phyloP scores from a whole-genome alignment of 2,888 invertebrate species.

The Ormyrus pomaceus region DNA sequence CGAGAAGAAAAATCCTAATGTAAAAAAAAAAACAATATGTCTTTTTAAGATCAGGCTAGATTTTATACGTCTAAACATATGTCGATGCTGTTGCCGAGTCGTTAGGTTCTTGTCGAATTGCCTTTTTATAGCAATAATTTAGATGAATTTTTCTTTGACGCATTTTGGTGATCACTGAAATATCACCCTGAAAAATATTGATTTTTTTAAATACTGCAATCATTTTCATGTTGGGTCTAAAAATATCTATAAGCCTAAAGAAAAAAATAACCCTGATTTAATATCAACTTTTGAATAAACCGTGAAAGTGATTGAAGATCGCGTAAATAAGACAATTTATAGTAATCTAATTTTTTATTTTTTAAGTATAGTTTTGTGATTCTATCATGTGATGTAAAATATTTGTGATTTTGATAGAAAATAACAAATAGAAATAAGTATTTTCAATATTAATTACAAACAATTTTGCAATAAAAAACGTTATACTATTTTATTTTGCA shows the following conservation, averaged over 20 bases:
- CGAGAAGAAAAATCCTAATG: slow-evolving; percentile 44
- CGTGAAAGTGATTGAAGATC: not conserved
- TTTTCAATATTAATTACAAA: no score
- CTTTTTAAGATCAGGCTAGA: slow-evolving; percentile 41
- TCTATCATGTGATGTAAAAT: not conserved
- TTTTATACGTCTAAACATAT: slow-evolving; percentile 49
- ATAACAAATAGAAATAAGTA: no score
- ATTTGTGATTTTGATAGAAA: not conserved
- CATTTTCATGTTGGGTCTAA: slow-evolving; percentile 41
- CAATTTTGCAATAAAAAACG: no score
- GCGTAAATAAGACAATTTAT: slow-evolving; percentile 10
- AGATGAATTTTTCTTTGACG: slow-evolving; percentile 37
- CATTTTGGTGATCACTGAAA: slow-evolving; percentile 33
- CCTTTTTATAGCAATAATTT: slow-evolving; percentile 54
- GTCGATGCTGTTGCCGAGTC: slow-evolving; percentile 45
- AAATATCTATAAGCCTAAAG: slow-evolving; percentile 39
- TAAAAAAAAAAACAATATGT: slow-evolving; percentile 45
- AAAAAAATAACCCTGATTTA: slow-evolving; percentile 12
- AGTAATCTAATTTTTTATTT: not conserved
- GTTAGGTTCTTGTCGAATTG: slow-evolving; percentile 52
- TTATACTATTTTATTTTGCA: no score
- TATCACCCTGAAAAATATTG: slow-evolving; percentile 21
- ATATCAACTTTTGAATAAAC: slow-evolving; percentile 40
- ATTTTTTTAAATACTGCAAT: slow-evolving; percentile 29
- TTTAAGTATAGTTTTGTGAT: slow-evolving; percentile 3